phyloP scores from a whole-genome alignment of 2,888 invertebrate genomes.

The Agelastica alni region DNA sequence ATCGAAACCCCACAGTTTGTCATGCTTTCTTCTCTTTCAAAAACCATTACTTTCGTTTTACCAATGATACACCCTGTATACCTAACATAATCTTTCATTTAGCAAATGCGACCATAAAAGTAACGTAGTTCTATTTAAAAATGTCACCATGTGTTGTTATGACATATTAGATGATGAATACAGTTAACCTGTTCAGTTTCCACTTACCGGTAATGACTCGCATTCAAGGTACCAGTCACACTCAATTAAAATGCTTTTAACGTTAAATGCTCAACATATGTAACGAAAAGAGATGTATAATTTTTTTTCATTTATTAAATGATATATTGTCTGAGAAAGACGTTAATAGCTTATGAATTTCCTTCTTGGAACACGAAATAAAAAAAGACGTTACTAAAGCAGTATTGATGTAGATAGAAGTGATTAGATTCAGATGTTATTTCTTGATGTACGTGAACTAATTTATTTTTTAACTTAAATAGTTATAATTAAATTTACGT shows the following conservation, averaged over 20 bases:
- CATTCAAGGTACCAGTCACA: constrained; percentile 24
- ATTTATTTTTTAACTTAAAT: no score
- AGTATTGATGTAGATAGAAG: no score
- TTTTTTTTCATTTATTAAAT: constrained; percentile 10
- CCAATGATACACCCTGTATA: no score
- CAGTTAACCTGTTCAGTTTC: constrained; percentile 29
- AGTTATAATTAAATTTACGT: no score
- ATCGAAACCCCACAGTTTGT: no score
- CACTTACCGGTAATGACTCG: constrained; percentile 25
- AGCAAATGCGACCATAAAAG: no score
- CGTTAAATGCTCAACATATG: constrained; percentile 24
- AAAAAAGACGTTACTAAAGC: no score
- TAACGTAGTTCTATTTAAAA: constrained; percentile 17
- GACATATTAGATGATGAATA: constrained; percentile 39
- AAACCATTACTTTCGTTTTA: no score
- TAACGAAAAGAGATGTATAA: constrained; percentile 17
- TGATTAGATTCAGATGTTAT: no score
- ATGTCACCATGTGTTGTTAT: constrained; percentile 40
- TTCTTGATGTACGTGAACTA: no score
- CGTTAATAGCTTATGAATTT: constrained; percentile 19
- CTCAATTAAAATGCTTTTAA: constrained; percentile 30
- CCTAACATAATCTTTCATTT: no score
- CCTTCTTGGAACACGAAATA: constrained; percentile 2
- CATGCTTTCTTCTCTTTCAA: no score
- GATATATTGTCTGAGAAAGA: constrained; percentile 14